Percentiles rank a stretch among this genome's conserved stretches.
phyloP scores from a whole-genome alignment of 2,797 vertebrate species.

The Enteromius paludinosus region DNA sequence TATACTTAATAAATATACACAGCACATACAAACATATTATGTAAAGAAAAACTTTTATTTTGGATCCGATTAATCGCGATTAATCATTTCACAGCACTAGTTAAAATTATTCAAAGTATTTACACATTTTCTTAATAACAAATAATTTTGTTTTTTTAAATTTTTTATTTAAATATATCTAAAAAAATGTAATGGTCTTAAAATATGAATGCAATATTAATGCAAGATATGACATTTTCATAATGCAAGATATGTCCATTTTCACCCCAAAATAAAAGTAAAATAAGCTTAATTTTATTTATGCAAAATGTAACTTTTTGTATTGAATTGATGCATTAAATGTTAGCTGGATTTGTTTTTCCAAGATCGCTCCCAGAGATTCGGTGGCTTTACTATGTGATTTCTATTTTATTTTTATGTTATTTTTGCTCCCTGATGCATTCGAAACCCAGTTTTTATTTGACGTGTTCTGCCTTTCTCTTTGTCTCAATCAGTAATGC shows the following conservation, averaged over 20 bases:
- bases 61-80: too few species aligned
- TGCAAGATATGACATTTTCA: background rate
- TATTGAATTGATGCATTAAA: background rate
- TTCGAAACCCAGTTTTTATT: constrained; percentile 39
- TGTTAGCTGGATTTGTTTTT: background rate
- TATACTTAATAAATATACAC: too few species aligned
- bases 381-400: background rate
- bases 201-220: background rate
- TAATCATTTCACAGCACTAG: too few species aligned
- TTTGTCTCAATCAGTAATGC: constrained; percentile 83
- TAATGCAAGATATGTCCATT: too few species aligned
- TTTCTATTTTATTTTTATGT: background rate
- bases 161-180: background rate
- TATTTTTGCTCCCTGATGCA: background rate
- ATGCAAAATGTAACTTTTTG: background rate
- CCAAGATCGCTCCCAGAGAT: background rate
- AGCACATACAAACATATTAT: too few species aligned
- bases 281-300: background rate
- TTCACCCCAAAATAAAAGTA: background rate
- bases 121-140: background rate
- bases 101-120: background rate
- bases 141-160: background rate
- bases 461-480: constrained; percentile 58
- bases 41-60: too few species aligned
- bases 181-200: background rate